Evolutionary conservation across 2,113 vertebrate species (phyloP).

Genomic region (Columba janthina): DNA sequence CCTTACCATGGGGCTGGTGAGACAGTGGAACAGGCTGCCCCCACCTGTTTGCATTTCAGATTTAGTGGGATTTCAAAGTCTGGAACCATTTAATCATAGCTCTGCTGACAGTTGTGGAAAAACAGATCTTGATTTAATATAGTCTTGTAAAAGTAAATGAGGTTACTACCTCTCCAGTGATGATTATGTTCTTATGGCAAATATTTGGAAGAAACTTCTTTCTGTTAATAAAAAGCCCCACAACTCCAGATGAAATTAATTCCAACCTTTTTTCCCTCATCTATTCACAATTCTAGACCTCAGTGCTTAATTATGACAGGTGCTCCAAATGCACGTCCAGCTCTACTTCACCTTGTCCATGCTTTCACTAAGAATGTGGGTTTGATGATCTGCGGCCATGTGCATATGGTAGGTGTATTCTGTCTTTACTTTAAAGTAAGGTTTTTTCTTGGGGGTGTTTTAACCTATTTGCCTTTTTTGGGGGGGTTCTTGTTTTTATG

Average conservation of each 20-base stretch:
- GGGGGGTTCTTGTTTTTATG: background rate
- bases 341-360: conserved; percentile 93
- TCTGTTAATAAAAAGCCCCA: background rate
- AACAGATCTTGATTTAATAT: background rate
- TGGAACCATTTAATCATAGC: background rate
- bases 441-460: background rate
- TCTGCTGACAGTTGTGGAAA: background rate
- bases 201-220: background rate
- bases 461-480: background rate
- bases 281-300: conserved; percentile 77
- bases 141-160: background rate
- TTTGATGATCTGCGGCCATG: conserved; percentile 95
- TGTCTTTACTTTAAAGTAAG: background rate
- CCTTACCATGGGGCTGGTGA: too few species aligned
- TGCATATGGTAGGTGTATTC: conserved; percentile 85
- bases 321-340: conserved; percentile 91
- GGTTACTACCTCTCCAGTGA: background rate
- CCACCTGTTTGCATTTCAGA: background rate
- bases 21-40: too few species aligned
- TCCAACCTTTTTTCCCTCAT: background rate
- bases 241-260: background rate
- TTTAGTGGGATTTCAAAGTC: background rate
- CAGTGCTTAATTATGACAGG: conserved; percentile 99
- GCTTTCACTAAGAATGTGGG: conserved; percentile 98
- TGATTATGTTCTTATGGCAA: background rate